Percentiles rank a stretch among this genome's conserved stretches.
phyloP scores from a whole-genome alignment of 2,797 vertebrate species.

The Sebastes goodei region DNA sequence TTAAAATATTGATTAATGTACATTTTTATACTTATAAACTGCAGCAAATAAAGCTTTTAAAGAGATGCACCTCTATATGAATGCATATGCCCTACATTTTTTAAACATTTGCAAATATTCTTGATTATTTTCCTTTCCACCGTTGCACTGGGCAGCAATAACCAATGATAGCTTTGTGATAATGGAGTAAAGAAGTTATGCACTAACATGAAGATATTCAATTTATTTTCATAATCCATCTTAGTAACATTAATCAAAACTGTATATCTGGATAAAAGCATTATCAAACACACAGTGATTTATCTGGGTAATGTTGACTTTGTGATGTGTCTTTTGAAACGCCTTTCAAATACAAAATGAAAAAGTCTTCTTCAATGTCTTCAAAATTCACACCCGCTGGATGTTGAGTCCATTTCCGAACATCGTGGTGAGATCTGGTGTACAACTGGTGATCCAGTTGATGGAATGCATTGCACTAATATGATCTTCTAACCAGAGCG shows the following conservation, averaged over 20 bases:
- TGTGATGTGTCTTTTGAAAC: not conserved
- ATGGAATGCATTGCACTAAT: slow-evolving; percentile 37
- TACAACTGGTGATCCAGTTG: slow-evolving; percentile 12
- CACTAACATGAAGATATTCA: not conserved
- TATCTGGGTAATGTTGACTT: not conserved
- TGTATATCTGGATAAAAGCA: not conserved
- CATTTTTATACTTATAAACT: not conserved
- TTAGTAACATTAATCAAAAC: not conserved
- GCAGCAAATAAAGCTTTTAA: not conserved
- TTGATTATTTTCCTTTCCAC: not conserved
- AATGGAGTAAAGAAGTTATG: not conserved
- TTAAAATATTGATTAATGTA: not conserved
- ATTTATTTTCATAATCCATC: slow-evolving; percentile 23
- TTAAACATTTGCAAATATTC: not conserved
- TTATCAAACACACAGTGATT: not conserved
- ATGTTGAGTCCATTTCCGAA: not conserved
- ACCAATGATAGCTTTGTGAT: not conserved
- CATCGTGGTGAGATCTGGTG: not conserved
- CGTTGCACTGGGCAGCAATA: not conserved
- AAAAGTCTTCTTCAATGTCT: not conserved
- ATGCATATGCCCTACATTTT: not conserved
- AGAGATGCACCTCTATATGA: not conserved
- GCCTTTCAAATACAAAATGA: not conserved
- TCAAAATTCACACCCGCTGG: not conserved
- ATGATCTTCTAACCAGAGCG: slow-evolving; percentile 9